A percentile compares a stretch with the other conserved stretches of the same genome.
Conservation (phyloP, 1,140 invertebrate genomes). For the Trichoplusia ni region DNA sequence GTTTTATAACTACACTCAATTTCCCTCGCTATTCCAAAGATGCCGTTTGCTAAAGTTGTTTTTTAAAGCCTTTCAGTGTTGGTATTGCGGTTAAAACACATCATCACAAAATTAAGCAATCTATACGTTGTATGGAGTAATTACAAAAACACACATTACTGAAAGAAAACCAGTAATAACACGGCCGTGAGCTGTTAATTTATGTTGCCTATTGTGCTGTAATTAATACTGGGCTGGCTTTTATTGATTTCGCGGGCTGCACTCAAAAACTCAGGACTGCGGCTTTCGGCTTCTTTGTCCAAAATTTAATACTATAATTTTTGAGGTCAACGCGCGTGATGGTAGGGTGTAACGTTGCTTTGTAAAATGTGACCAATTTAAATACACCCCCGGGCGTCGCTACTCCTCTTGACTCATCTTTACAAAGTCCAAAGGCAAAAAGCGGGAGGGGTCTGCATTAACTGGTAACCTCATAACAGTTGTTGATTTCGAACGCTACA, state of each 20-base stretch:
- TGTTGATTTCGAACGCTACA: conserved; percentile 68
- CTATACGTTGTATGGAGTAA: conserved; percentile 50
- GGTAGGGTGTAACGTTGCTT: conserved; percentile 56
- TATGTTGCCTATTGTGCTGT: conserved; percentile 52
- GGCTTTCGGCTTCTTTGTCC: conserved; percentile 57
- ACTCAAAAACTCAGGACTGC: conserved; percentile 12
- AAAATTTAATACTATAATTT: conserved; percentile 68
- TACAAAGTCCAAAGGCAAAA: conserved; percentile 40
- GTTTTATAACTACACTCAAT: conserved; percentile 23
- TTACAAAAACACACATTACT: conserved; percentile 33
- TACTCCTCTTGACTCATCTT: conserved; percentile 40
- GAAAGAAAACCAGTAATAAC: conserved; percentile 60
- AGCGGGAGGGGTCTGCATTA: conserved; percentile 39
- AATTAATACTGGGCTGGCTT: conserved; percentile 56
- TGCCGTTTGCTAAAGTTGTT: conserved; percentile 1
- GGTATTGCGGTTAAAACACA: conserved; percentile 21
- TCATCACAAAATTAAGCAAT: conserved; percentile 42
- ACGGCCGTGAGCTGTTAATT: conserved; percentile 65
- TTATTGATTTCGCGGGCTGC: conserved; percentile 46
- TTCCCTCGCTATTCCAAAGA: conserved; percentile 7
- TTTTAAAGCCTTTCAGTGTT: not conserved
- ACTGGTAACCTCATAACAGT: conserved; percentile 62
- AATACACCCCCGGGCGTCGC: conserved; percentile 46
- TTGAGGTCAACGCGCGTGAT: conserved; percentile 62
- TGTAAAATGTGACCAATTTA: conserved; percentile 67